Evolutionary conservation across 1,140 invertebrate species (phyloP).

Genomic region (Drosophila willistoni): DNA sequence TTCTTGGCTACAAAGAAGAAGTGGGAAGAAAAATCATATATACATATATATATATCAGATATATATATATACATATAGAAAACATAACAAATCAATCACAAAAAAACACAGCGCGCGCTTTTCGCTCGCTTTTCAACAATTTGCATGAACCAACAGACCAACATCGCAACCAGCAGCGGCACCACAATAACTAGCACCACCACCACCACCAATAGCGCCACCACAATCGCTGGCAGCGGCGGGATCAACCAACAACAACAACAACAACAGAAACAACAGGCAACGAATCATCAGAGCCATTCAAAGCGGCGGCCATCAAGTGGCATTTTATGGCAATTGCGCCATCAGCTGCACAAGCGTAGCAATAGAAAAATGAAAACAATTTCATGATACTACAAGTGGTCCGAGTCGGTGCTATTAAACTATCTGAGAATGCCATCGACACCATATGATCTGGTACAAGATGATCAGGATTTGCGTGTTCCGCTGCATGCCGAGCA

Average conservation of each 20-base stretch:
- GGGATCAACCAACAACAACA: constrained; percentile 31
- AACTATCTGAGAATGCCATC: constrained; percentile 89
- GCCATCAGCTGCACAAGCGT: constrained; percentile 80
- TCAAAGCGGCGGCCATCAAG: constrained; percentile 50
- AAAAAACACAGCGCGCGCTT: constrained; percentile 27
- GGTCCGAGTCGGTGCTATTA: constrained; percentile 83
- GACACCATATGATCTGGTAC: constrained; percentile 96
- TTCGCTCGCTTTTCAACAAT: constrained; percentile 61
- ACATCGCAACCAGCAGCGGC: constrained; percentile 30
- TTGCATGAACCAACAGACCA: constrained; percentile 75
- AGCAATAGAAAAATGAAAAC: constrained; percentile 83
- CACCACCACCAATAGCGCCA: constrained; percentile 19
- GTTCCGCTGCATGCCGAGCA: constrained; percentile 97
- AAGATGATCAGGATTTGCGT: constrained; percentile 96
- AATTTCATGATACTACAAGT: constrained; percentile 83
- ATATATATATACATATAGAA: constrained; percentile 26
- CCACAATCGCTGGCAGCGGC: constrained; percentile 24
- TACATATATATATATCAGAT: constrained; percentile 1
- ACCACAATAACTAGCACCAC: constrained; percentile 26
- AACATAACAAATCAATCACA: constrained; percentile 75
- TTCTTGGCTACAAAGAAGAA: constrained; percentile 21
- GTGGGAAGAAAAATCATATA: background rate
- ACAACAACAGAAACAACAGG: constrained; percentile 16
- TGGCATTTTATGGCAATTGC: constrained; percentile 80
- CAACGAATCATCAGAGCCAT: constrained; percentile 35